Base-by-base conservation (phyloP, 2,797 vertebrate genomes). In the Meda fulgida region DNA sequence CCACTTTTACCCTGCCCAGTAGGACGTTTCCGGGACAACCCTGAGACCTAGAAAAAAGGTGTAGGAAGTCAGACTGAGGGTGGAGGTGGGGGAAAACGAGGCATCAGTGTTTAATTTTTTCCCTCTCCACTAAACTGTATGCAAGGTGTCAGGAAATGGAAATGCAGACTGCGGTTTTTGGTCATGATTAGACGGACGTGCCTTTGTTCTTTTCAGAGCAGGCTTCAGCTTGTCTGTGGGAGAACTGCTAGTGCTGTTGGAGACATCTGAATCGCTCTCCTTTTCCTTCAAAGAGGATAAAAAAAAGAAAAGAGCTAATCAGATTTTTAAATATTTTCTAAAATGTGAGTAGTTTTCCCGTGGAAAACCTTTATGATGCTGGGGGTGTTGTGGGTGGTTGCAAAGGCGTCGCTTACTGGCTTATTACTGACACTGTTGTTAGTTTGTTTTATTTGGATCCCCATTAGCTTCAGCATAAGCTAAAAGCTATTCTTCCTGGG, bases 21-120 rank as follows among this genome's bases (percentile, higher is more conserved):
- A 69, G 93, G 91, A 81, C 73, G 92, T 0, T 91, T 89, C 87
- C 95, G 95, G 0, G 85, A 90, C 29, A 98, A 93, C 79, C 97
- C 97, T 65, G 96, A 91, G 85, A 96, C 94, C 98, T 99, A 87
- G 7, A 71, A 63, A 40, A 73, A 55, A 43, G 16, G 75, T 80
- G 38, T 51, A 48, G 65, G 46, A 67, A 58, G 51, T 78, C 3
- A 84, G 75, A 70, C 38, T 67, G 84, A 36, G 40, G 40, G 78
- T 34, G 81, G 76, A 31, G 66, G 21, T n/a, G 46, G 63, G 16
- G 60, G 78, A 69, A 65, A 69, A 34, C 36, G 21, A n/a, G n/a
- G n/a, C 36, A 36, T 65, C 40, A 51, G 51, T 51, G 69, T 53
- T 51, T 26, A 23, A 23, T 26, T 26, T 63, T 26, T 63, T 14